Evolutionary conservation across 2,113 vertebrate species (phyloP), one percentile per base, ranked within the genome.

Genomic region (Setophaga coronata): DNA sequence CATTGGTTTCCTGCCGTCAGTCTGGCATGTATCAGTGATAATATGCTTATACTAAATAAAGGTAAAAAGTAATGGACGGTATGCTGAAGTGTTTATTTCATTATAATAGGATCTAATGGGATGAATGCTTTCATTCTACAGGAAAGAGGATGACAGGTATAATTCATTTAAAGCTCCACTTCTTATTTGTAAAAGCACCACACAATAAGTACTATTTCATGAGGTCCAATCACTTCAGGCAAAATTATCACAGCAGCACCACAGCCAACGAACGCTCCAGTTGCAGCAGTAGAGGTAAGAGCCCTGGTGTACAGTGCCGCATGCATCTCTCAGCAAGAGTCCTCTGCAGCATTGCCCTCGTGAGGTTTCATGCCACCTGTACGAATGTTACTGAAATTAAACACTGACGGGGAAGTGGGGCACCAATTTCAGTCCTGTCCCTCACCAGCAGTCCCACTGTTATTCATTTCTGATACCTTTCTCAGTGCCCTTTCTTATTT

Each of bases 91-190:
- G 6, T 81, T 93, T 96, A 79, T 93, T 88, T 90, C 67, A 81
- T 93, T 91, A 51, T 57, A 91, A 92, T n/a, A 93, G 34, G 10
- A 85, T 76, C 67, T 94, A 96, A 96, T 7, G 19, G 58, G 74
- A 95, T 69, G 36, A 90, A 95, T 45, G 69, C 14, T 87, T 96
- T 81, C 53, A 93, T 91, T 78, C 56, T 29, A 48, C 79, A 93
- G 88, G 90, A 95, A 98, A 97, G 92, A 92, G 15, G 67, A 86
- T 95, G 95, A 92, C 92, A 87, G 88, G 87, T 91, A 86, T 82
- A 97, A 95, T 94, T 97, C 60, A 91, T 87, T 95, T 77, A 96
- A 96, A 97, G 57, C 64, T 83, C n/a, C 20, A 53, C 78, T 93
- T 90, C 91, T 97, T 93, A 89, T 77, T 96, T 69, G 51, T 84